These are phyloP conservation scores for Orgyia antiqua DNA, from an alignment of 2,888 invertebrate genomes.

Conservation along the genomic window DNA sequence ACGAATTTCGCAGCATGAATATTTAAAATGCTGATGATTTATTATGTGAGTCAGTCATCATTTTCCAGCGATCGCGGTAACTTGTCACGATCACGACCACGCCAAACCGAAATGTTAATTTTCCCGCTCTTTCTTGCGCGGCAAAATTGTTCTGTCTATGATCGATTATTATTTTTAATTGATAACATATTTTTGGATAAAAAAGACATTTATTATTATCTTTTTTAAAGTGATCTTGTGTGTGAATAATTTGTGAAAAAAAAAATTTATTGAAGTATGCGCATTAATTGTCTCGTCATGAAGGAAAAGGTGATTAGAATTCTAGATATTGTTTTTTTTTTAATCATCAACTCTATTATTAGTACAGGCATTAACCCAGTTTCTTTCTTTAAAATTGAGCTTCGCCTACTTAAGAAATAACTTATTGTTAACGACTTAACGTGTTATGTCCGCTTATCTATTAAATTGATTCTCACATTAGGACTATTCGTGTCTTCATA, in stretches of 20 bases:
- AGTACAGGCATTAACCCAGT: conserved; percentile 5
- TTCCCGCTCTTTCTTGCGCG: conserved; percentile 26
- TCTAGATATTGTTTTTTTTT: background rate
- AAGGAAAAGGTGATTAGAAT: conserved; percentile 23
- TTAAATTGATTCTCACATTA: too few relatives aligned
- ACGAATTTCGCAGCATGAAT: conserved; percentile 30
- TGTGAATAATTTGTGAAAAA: conserved; percentile 9
- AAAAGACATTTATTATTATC: background rate
- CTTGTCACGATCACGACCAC: too few relatives aligned
- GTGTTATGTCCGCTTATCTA: too few relatives aligned
- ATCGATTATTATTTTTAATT: background rate
- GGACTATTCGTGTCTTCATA: too few relatives aligned
- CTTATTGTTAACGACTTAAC: conserved; percentile 11
- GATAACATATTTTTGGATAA: too few relatives aligned
- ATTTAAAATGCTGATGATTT: conserved; percentile 31
- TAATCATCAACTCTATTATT: background rate
- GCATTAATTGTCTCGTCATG: conserved; percentile 10
- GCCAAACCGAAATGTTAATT: conserved; percentile 34
- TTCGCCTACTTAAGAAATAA: conserved; percentile 11
- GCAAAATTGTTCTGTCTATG: conserved; percentile 14
- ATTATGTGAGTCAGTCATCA: conserved; percentile 38
- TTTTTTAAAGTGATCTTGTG: conserved; percentile 6
- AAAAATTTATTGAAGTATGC: conserved; percentile 1
- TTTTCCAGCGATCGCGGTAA: conserved; percentile 37
- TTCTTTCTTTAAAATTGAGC: conserved; percentile 2